phyloP scores from a whole-genome alignment of 2,888 invertebrate species.

The Drosophila atripex region DNA sequence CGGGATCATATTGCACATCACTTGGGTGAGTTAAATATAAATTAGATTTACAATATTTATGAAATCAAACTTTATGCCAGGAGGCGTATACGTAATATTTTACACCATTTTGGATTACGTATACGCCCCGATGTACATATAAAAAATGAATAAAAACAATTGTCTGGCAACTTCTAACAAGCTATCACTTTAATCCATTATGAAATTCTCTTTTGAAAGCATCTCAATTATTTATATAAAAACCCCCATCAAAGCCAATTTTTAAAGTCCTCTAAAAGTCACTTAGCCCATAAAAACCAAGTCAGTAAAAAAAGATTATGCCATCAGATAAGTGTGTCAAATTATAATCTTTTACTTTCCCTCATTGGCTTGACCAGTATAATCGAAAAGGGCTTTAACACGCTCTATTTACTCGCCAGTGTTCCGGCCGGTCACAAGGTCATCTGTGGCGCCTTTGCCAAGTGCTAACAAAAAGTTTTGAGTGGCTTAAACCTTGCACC shows the following conservation, averaged over 20 bases:
- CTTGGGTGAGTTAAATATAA: conserved; percentile 70
- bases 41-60: neutral
- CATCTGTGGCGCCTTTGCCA: conserved; percentile 66
- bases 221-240: neutral
- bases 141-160: neutral
- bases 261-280: neutral
- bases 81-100: neutral
- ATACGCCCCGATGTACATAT: neutral
- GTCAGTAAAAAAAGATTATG: neutral
- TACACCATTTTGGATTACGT: neutral
- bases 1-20: conserved; percentile 81
- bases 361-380: neutral
- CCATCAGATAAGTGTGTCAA: conserved; percentile 1
- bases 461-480: conserved; percentile 72
- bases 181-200: neutral
- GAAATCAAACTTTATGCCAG: neutral
- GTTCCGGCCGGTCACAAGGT: conserved; percentile 58
- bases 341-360: conserved; percentile 3
- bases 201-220: neutral
- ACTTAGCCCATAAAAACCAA: neutral
- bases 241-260: neutral
- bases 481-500: conserved; percentile 48
- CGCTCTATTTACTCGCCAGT: conserved; percentile 59
- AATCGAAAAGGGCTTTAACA: conserved; percentile 22
- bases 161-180: neutral